These are phyloP conservation scores for Synanthedon tipuliformis DNA, from an alignment of 2,888 invertebrate genomes.

Conservation along the genomic window DNA sequence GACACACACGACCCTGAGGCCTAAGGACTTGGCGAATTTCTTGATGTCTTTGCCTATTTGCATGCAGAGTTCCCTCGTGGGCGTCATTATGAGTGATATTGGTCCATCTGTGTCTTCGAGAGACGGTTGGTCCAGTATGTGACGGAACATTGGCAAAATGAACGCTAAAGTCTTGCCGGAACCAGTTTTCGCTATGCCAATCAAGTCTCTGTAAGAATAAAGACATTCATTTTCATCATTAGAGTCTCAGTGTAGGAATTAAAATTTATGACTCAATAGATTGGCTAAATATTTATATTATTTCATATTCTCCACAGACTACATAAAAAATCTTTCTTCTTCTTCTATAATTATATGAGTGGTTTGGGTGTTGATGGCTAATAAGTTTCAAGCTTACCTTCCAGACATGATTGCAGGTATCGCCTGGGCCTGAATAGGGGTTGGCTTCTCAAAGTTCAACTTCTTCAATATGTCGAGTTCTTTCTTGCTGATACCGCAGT, in stretches of 20 bases:
- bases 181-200: constrained; percentile 99
- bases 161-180: constrained; percentile 99
- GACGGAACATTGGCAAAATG: constrained; percentile 95
- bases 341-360: no score
- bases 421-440: constrained; percentile 98
- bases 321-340: neutral
- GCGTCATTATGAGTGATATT: constrained; percentile 96
- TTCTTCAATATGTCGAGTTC: constrained; percentile 93
- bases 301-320: no score
- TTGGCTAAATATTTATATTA: no score
- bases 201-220: constrained; percentile 76
- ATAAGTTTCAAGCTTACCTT: constrained; percentile 50
- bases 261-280: no score
- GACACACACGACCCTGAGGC: constrained; percentile 92
- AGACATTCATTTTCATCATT: no score
- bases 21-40: constrained; percentile 91
- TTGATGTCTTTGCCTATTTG: constrained; percentile 98
- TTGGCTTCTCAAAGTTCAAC: constrained; percentile 94
- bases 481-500: constrained; percentile 96
- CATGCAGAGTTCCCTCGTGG: constrained; percentile 97
- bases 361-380: neutral
- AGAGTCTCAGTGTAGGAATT: no score
- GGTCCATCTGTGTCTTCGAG: constrained; percentile 98
- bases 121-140: constrained; percentile 93
- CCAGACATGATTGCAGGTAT: constrained; percentile 97